Evolutionary conservation across 2,888 invertebrate genomes (phyloP).

Genomic region (Cataglyphis rosenhaueri): DNA sequence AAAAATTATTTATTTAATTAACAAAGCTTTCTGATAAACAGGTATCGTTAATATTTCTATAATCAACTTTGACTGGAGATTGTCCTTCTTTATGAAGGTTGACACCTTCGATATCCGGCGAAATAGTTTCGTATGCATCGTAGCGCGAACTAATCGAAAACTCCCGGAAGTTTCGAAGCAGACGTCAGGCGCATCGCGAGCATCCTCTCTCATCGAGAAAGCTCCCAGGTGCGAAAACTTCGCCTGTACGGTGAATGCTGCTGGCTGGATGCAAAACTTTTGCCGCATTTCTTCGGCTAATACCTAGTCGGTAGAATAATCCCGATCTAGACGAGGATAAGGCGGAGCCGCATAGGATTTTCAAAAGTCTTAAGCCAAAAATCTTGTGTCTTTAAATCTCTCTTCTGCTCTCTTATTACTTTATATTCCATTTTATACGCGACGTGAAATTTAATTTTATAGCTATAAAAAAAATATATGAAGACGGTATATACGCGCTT

Average conservation of each 20-base stretch:
- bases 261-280: constrained; percentile 69
- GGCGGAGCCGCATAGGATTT: constrained; percentile 67
- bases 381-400: constrained; percentile 63
- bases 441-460: constrained; percentile 24
- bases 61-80: not conserved
- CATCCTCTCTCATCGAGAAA: constrained; percentile 44
- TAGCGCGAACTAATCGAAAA: constrained; percentile 52
- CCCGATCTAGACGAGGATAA: constrained; percentile 67
- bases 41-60: constrained; percentile 18
- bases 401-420: not conserved
- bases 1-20: not conserved
- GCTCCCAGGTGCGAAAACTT: constrained; percentile 62
- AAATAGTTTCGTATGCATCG: constrained; percentile 22
- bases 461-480: constrained; percentile 7
- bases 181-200: constrained; percentile 52
- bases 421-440: constrained; percentile 6
- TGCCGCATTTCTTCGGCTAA: constrained; percentile 73
- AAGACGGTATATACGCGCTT: not conserved
- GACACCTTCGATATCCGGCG: constrained; percentile 31
- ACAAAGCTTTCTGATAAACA: not conserved
- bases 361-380: constrained; percentile 73
- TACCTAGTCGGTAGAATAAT: constrained; percentile 65
- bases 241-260: constrained; percentile 61
- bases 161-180: constrained; percentile 40
- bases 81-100: constrained; percentile 12